Evolutionary conservation across 1,140 invertebrate species (phyloP).

Genomic region (Tachypleus tridentatus): DNA sequence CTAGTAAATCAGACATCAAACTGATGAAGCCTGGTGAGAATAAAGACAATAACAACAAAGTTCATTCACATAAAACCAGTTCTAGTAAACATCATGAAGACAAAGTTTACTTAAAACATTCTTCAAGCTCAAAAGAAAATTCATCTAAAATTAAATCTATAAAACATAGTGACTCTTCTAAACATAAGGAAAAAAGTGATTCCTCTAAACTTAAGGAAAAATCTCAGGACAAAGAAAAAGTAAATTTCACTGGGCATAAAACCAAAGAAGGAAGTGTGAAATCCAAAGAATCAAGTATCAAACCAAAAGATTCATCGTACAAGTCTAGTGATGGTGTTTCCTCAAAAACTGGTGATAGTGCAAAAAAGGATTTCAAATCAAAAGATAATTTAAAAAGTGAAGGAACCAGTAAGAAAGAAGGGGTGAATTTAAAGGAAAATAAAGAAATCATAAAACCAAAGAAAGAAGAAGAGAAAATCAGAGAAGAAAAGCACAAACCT

Average conservation of each 20-base stretch:
- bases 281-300: not conserved
- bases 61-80: too few relatives aligned
- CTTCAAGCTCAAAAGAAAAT: too few relatives aligned
- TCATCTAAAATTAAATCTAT: too few relatives aligned
- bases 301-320: too few relatives aligned
- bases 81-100: too few relatives aligned
- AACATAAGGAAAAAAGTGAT: too few relatives aligned
- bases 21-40: too few relatives aligned
- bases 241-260: slow-evolving; percentile 10
- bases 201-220: not conserved
- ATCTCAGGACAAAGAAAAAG: slow-evolving; percentile 13
- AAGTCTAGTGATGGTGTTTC: not conserved
- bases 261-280: slow-evolving; percentile 11
- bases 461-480: slow-evolving; percentile 17
- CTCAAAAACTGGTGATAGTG: not conserved
- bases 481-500: slow-evolving; percentile 17
- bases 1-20: too few relatives aligned
- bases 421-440: slow-evolving; percentile 6
- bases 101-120: too few relatives aligned
- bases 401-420: slow-evolving; percentile 7
- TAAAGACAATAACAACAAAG: too few relatives aligned
- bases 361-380: not conserved
- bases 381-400: slow-evolving; percentile 9
- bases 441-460: slow-evolving; percentile 15
- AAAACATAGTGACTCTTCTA: too few relatives aligned